Evolutionary conservation across 2,888 invertebrate species (phyloP), one percentile per base, ranked within the genome.

Genomic region (Drosophila mimica): DNA sequence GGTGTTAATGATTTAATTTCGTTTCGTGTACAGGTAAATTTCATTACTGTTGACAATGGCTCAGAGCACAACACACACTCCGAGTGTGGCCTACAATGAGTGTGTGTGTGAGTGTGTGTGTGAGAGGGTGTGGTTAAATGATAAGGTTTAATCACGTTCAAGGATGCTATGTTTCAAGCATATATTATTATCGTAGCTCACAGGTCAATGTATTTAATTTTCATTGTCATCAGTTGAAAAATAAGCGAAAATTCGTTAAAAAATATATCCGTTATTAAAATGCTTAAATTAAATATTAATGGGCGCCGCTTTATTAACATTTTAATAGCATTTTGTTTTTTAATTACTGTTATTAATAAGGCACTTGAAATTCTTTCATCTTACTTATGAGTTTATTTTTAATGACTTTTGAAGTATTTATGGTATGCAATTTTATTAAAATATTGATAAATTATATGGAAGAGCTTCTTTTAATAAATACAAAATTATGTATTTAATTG

Each of bases 1-100:
- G 90, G 85, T 86, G 85, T 86, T 90, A 86, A 90, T 86, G 90
- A 86, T 86, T 90, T 86, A 90, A 86, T 86, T 86, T 86, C 78
- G 70, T 90, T 90, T 86, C 89, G 71, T 81, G 89, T 81, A 73
- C 74, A 90, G 76, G 89, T 86, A 90, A 86, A 86, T 86, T 86
- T 90, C 85, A 86, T 86, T 86, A 86, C 76, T 81, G 87, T 86
- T 83, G 90, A 90, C 90, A 86, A 86, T 90, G 87, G 74, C 72
- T 63, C 70, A 71, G 43, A 57, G 43, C 57, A 20, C 57, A 40
- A 15, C 40, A 65, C 71, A 71, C 51, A 51, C 59, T 56, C n/a
- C 20, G 48, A n/a, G 43, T 36, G 51, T 53, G 43, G 40, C 0
- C 40, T 11, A n/a, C 20, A 11, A 20, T 46, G 31, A 17, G 25